Base-by-base conservation (phyloP, 2,888 invertebrate species). In the Zonitis immaculata region DNA sequence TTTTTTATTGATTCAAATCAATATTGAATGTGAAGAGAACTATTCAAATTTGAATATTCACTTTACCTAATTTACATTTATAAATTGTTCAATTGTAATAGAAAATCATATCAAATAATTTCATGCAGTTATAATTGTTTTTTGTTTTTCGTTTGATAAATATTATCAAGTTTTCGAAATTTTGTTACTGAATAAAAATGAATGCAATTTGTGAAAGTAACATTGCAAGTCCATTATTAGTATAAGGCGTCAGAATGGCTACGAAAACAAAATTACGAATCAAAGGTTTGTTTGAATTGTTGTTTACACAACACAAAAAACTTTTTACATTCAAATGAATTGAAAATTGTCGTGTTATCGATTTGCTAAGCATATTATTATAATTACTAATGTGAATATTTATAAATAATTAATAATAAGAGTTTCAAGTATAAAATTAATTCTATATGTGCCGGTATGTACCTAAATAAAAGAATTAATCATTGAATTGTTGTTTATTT, bases 201-300 rank as follows among this genome's bases (percentile, higher is more conserved):
- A 39, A 11, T 39, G 39, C 39, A 39, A 20, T 39, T 39, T 39
- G 39, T 39, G 8, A 35, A 16, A 35, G 9, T 14, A 5, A 18
- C 18, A 4, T 39, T 39, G 39, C 39, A 39, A 35, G 18, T 39
- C 28, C 26, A 26, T 28, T 26, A 26, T 30, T 28, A 25, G 9
- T 25, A 48, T 47, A 56, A 59, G 59, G 59, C 59, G 59, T 57
- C 59, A 39, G 51, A 47, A 54, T 47, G 59, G 52, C 59, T 59
- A 45, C 54, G 57, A 59, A 59, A 59, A 59, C 59, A 54, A 59
- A 59, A 59, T 57, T 59, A 59, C 59, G 54, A 56, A 59, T 59
- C 59, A 59, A 59, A 59, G 56, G 57, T 56, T 59, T 59, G 58
- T 57, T 59, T 57, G 59, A 59, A 59, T 54, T 57, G 59, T 59